These are phyloP conservation scores for Mystacides longicornis DNA, from an alignment of 2,888 invertebrate genomes.

Conservation along the genomic window DNA sequence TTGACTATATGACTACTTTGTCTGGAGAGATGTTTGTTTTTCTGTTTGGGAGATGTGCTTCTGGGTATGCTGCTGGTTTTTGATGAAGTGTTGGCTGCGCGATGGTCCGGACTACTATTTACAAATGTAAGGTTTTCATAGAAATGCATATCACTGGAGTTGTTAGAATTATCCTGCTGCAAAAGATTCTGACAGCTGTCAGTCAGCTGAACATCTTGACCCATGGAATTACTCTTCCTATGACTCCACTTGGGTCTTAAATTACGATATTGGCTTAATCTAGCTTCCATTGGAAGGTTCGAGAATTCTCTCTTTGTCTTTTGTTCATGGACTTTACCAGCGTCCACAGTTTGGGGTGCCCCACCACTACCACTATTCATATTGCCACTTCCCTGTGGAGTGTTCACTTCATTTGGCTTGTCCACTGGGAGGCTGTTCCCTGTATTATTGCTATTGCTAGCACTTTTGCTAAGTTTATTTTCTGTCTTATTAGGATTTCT, in stretches of 20 bases:
- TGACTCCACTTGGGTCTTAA: conserved; percentile 32
- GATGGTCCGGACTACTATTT: conserved; percentile 26
- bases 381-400: conserved; percentile 36
- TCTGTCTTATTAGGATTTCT: conserved; percentile 32
- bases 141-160: conserved; percentile 34
- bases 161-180: conserved; percentile 38
- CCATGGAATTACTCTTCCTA: conserved; percentile 45
- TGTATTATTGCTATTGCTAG: not conserved
- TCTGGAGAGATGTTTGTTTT: conserved; percentile 34
- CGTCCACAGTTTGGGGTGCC: conserved; percentile 33
- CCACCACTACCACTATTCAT: conserved; percentile 34
- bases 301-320: conserved; percentile 39
- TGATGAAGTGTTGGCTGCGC: conserved; percentile 30
- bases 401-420: conserved; percentile 33
- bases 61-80: conserved; percentile 47
- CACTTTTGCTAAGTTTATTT: conserved; percentile 35
- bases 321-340: conserved; percentile 32
- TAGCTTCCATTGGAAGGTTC: conserved; percentile 44
- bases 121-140: conserved; percentile 40
- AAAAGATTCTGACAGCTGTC: conserved; percentile 47
- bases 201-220: conserved; percentile 41
- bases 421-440: conserved; percentile 29
- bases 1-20: conserved; percentile 42
- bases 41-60: conserved; percentile 27
- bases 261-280: conserved; percentile 38